Percentiles rank a stretch among this genome's conserved stretches.
Conservation (phyloP, 2,797 vertebrate species). For the Diceros bicornis region DNA sequence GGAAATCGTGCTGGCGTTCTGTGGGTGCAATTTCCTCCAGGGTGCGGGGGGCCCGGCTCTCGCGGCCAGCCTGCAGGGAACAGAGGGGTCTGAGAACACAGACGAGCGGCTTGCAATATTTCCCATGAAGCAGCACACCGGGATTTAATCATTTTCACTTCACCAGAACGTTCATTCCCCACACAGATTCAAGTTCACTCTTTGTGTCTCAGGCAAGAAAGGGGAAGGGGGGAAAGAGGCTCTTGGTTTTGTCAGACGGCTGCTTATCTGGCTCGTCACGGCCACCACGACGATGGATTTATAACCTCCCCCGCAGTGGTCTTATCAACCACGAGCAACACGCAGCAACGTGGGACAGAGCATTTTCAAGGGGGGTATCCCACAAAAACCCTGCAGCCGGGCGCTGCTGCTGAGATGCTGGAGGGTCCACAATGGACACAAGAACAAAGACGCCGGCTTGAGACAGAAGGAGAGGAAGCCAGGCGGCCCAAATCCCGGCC, state of each 20-base stretch:
- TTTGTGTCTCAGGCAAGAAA: slow-evolving; percentile 35
- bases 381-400: not conserved
- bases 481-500: accelerated
- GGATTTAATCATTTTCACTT: not conserved
- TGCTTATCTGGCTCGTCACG: slow-evolving; percentile 75
- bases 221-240: not conserved
- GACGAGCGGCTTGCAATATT: accelerated
- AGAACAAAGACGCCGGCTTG: not conserved
- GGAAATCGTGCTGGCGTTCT: not conserved
- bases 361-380: not conserved
- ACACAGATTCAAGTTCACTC: not conserved
- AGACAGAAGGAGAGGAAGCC: not conserved
- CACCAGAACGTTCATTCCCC: not conserved
- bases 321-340: slow-evolving; percentile 5
- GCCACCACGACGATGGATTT: not conserved
- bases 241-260: not conserved
- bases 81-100: slow-evolving; percentile 15
- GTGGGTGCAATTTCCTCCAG: not conserved
- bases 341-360: accelerated
- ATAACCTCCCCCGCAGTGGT: not conserved
- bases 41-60: not conserved
- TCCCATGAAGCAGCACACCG: not conserved
- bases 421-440: not conserved
- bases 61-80: not conserved
- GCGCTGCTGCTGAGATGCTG: not conserved